Conservation (phyloP, 2,113 vertebrate genomes). For the Mormyrus iriodes region DNA sequence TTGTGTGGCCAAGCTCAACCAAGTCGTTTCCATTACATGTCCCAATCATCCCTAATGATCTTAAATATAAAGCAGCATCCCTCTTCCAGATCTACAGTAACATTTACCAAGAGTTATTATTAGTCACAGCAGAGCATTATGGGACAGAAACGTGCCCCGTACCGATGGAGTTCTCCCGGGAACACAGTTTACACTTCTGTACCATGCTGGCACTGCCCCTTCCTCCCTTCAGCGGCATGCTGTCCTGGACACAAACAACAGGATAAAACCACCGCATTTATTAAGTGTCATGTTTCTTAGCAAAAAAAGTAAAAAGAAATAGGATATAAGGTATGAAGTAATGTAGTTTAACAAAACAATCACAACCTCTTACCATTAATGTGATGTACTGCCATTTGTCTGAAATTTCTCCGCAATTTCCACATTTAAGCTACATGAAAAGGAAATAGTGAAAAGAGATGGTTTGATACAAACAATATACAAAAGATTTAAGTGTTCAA, state of each 20-base stretch:
- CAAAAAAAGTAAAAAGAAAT: not conserved
- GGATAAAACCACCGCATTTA: not conserved
- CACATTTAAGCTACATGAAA: conserved; percentile 80
- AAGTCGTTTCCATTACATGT: not conserved
- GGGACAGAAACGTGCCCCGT: conserved; percentile 14
- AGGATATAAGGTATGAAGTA: not conserved
- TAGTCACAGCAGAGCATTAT: not conserved
- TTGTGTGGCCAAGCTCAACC: not conserved
- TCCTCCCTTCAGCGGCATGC: conserved; percentile 83
- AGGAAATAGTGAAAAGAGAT: not conserved
- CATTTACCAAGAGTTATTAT: not conserved
- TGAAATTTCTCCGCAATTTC: conserved; percentile 85
- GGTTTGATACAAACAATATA: not conserved
- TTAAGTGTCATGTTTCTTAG: not conserved
- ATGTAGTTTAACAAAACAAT: not conserved
- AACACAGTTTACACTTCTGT: conserved; percentile 94
- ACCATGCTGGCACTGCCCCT: conserved; percentile 91
- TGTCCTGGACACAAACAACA: conserved; percentile 67
- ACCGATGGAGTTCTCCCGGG: conserved; percentile 95
- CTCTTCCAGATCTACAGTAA: not conserved
- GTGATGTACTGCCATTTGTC: conserved; percentile 96
- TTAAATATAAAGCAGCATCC: not conserved
- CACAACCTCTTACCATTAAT: conserved; percentile 64
- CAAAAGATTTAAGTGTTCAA: not conserved
- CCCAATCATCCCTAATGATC: not conserved